Base-by-base conservation (phyloP, 2,113 vertebrate species). In the Clarias macrocephalus region DNA sequence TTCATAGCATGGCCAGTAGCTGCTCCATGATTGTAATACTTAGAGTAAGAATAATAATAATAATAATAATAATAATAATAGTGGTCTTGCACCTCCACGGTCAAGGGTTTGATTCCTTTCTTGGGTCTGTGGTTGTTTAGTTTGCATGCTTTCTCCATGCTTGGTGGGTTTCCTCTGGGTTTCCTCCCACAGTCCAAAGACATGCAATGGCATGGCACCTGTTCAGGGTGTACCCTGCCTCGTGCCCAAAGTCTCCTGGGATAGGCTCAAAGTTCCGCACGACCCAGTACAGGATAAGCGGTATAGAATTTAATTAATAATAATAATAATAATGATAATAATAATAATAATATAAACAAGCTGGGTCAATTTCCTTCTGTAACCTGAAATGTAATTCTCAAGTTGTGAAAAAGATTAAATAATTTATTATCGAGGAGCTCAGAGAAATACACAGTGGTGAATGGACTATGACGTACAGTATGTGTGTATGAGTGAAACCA, bases 331-430 rank as follows among this genome's bases (percentile, higher is more conserved):
- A 62, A 85, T 18, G 52, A 33, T 68, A 60, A 23, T 76, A 62
- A 63, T 70, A 75, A 59, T 80, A 63, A 25, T 66, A 68, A 82
- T 21, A 25, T 48, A 54, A 83, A 83, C 63, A 80, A 65, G 21
- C 30, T 30, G 13, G 33, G 76, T 68, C n/a, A 63, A 54, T 82
- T 83, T 72, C 60, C 33, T 70, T 80, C 85, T 21, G 56, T 48
- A 28, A 60, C 86, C 57, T 76, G 66, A 86, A 75, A 15, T 82
- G 75, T 90, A 90, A 88, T 90, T 87, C 66, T 76, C 80, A 75
- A 81, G 75, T 87, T 88, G 84, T 86, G 48, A 76, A 88, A 83
- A 19, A 87, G 89, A 90, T 90, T 90, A 90, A 85, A 72, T 84
- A 66, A 86, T 82, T 90, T 90, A 90, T 90, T 90, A 88, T 88